Conservation (phyloP, 2,113 vertebrate genomes). For the Ailurus styani region DNA sequence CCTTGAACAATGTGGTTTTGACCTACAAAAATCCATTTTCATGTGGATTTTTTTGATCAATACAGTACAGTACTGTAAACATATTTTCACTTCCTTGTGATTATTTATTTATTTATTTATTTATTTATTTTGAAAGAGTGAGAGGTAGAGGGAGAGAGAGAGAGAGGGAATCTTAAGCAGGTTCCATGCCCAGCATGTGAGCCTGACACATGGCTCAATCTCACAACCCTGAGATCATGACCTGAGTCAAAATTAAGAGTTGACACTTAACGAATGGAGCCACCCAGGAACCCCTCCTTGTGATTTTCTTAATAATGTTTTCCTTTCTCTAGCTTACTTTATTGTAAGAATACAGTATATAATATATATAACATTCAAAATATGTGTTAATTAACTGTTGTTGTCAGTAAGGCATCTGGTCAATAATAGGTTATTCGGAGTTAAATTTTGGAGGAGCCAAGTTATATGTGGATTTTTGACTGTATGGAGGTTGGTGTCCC, state of each 20-base stretch:
- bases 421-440: background rate
- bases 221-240: background rate
- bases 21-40: background rate
- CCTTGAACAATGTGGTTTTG: background rate
- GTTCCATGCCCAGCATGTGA: background rate
- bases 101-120: background rate
- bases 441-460: background rate
- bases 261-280: background rate
- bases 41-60: background rate
- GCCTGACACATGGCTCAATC: background rate
- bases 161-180: background rate
- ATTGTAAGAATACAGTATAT: background rate
- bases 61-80: background rate
- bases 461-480: background rate
- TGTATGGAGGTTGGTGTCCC: background rate
- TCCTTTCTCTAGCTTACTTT: background rate
- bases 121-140: too few species aligned
- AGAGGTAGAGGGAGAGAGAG: background rate
- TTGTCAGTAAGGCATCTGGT: background rate
- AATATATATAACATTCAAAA: background rate
- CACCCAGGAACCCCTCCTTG: background rate
- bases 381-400: background rate
- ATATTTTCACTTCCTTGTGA: background rate
- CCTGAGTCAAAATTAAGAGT: background rate
- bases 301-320: background rate